phyloP scores from a whole-genome alignment of 1,140 invertebrate species.

The Pseudomyrmex sp. region DNA sequence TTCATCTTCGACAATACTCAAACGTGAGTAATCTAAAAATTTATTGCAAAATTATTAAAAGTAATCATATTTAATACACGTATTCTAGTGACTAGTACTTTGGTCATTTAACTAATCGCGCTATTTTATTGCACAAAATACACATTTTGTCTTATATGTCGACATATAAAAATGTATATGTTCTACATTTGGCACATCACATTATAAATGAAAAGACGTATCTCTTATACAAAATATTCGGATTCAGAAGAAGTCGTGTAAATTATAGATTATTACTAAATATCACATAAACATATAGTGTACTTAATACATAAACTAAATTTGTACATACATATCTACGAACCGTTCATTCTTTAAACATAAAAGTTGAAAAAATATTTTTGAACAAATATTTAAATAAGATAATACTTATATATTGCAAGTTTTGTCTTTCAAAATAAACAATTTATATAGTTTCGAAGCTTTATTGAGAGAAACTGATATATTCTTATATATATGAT shows the following conservation, averaged over 20 bases:
- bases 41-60: constrained; percentile 20
- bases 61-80: neutral
- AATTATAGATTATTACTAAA: constrained; percentile 18
- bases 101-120: constrained; percentile 13
- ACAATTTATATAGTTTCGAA: constrained; percentile 14
- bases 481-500: neutral
- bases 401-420: neutral
- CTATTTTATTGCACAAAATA: constrained; percentile 9
- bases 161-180: constrained; percentile 13
- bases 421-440: constrained; percentile 25
- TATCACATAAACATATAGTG: constrained; percentile 32
- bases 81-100: neutral
- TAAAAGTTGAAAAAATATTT: neutral
- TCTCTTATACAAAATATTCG: neutral
- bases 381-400: neutral
- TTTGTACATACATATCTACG: neutral
- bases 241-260: neutral
- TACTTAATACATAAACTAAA: constrained; percentile 43
- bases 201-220: constrained; percentile 29
- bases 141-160: neutral
- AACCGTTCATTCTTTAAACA: constrained; percentile 42
- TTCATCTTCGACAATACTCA: neutral
- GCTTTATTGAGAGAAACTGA: constrained; percentile 11
- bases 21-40: neutral
- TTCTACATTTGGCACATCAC: constrained; percentile 48